Conservation (phyloP, 2,113 vertebrate species). For the Etheostoma spectabile region DNA sequence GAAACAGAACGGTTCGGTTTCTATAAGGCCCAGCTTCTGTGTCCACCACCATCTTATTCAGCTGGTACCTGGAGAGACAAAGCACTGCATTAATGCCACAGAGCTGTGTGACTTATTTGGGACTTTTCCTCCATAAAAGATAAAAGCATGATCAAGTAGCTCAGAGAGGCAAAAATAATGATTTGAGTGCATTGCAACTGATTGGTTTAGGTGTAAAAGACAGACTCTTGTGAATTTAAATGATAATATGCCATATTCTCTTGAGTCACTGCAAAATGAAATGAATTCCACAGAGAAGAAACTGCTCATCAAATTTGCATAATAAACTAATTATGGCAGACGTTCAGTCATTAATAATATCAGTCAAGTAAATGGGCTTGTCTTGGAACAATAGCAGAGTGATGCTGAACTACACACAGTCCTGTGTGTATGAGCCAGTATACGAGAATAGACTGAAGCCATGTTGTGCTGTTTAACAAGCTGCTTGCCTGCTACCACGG, state of each 20-base stretch:
- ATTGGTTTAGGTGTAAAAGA: conserved; percentile 57
- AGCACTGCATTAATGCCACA: background rate
- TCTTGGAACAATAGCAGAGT: conserved; percentile 63
- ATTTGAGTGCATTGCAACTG: conserved; percentile 47
- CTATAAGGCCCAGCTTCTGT: conserved; percentile 88
- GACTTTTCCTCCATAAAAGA: conserved; percentile 11
- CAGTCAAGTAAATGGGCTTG: conserved; percentile 65
- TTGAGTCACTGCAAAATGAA: conserved; percentile 53
- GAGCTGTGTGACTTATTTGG: conserved; percentile 1
- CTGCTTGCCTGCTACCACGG: conserved; percentile 41
- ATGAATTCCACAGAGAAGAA: conserved; percentile 59
- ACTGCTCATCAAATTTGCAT: conserved; percentile 65
- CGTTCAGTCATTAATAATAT: conserved; percentile 73
- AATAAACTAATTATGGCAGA: conserved; percentile 68
- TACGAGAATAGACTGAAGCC: conserved; percentile 42
- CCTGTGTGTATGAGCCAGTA: conserved; percentile 46
- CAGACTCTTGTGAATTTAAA: conserved; percentile 42
- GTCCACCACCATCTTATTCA: conserved; percentile 95
- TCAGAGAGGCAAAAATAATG: conserved; percentile 25
- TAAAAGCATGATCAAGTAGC: conserved; percentile 37
- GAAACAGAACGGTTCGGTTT: conserved; percentile 93
- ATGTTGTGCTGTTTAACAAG: conserved; percentile 61
- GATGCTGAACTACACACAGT: conserved; percentile 47
- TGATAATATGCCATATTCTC: conserved; percentile 52
- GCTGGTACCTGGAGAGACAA: conserved; percentile 87